These are phyloP conservation scores for Avahi laniger DNA, from an alignment of 2,797 vertebrate genomes.

Conservation along the genomic window DNA sequence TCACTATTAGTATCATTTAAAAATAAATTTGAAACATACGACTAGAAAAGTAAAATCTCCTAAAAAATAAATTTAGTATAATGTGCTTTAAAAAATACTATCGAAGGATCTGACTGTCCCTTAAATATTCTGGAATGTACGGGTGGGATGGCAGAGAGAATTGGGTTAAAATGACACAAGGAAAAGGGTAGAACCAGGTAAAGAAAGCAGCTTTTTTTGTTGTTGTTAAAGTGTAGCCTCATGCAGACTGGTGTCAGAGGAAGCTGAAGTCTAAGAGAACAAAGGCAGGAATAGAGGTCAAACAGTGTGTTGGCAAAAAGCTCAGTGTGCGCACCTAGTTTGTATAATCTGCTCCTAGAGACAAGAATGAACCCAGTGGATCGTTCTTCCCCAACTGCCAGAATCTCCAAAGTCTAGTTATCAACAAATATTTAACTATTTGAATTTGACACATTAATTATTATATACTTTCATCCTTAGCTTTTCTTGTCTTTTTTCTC, in stretches of 20 bases:
- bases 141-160: background rate
- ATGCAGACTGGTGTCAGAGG: background rate
- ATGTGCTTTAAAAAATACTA: background rate
- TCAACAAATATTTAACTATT: background rate
- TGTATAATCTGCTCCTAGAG: background rate
- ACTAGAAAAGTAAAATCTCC: background rate
- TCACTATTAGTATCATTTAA: background rate
- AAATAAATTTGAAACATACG: background rate
- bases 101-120: background rate
- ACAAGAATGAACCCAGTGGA: background rate
- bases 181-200: background rate
- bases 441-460: background rate
- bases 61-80: background rate
- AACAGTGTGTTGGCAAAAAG: background rate
- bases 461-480: background rate
- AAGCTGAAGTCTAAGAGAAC: background rate
- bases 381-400: background rate
- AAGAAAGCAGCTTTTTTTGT: background rate
- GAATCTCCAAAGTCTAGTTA: background rate
- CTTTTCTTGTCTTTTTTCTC: background rate
- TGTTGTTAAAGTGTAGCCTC: background rate
- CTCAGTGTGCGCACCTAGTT: background rate
- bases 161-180: background rate
- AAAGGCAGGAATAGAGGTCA: background rate
- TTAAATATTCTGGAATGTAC: background rate